Base-by-base conservation (phyloP, 2,888 invertebrate genomes). In the Agrotis exclamationis region DNA sequence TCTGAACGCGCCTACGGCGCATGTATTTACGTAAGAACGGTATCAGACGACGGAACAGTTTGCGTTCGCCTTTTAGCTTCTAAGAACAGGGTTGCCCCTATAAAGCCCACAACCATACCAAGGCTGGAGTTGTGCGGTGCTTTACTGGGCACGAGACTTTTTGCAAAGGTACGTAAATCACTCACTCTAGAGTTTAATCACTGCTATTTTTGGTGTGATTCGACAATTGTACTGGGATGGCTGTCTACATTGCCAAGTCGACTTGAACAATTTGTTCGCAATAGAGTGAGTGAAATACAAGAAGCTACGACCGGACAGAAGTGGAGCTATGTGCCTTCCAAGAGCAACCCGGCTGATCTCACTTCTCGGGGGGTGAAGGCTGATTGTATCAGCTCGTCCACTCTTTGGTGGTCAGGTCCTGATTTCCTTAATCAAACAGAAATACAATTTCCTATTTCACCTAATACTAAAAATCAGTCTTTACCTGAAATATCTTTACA, bases 221-320 rank as follows among this genome's bases (percentile, higher is more conserved):
- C 50, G 50, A 50, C 13, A 13, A 50, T 50, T 18, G 50, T 50
- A 20, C 50, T 50, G 4, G 50, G 20, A 50, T 50, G 50, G 50
- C 50, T 50, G 50, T 50, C 50, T 13, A 50, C 50, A 50, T 13
- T 51, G 7, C 58, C 82, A 22, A 63, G 24, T 33, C 67, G 63
- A 9, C 68, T 86, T 1, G 83, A 84, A 20, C 64, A 63, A 14
- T 86, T 87, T 59, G 81, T 85, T 6, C 71, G 80, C 1, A 79
- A 86, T 62, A 70, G 86, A n/a, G 79, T 86, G 3, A n/a, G 53
- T 63, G 85, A 84, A 63, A 86, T 87, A n/a, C 76, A 81, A 45
- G 82, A 88, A 33, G 63, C 18, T 18, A 82, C 83, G 2, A 22
- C 56, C 9, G 67, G 72, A 20, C 47, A 69, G 45, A 63, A 56